phyloP scores from a whole-genome alignment of 1,140 invertebrate genomes.

The Drosophila nikananu region DNA sequence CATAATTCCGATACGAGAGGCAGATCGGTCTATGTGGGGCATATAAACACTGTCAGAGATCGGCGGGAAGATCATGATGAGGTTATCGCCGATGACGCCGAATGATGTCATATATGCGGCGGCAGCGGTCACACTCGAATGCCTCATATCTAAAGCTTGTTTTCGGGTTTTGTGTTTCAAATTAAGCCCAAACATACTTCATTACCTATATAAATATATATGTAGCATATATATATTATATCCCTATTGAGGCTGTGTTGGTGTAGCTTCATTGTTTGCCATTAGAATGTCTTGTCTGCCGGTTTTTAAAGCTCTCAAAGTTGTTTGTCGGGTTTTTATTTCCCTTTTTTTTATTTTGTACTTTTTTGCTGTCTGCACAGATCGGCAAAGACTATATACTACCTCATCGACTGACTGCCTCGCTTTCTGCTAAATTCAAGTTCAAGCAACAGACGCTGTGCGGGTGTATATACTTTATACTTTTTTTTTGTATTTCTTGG shows the following conservation, averaged over 20 bases:
- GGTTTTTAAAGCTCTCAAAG: conserved; percentile 61
- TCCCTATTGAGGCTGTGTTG: conserved; percentile 34
- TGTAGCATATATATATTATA: conserved; percentile 16
- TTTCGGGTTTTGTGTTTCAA: conserved; percentile 71
- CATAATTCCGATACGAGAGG: conserved; percentile 34
- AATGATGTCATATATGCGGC: conserved; percentile 78
- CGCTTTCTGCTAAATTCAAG: conserved; percentile 68
- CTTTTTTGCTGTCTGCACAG: conserved; percentile 22
- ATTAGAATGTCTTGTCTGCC: conserved; percentile 72
- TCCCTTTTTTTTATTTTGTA: conserved; percentile 9
- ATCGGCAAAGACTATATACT: conserved; percentile 10
- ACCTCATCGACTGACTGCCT: conserved; percentile 15
- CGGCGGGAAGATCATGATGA: conserved; percentile 45
- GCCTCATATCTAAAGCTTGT: conserved; percentile 62
- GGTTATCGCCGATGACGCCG: conserved; percentile 62
- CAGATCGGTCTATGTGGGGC: conserved; percentile 17
- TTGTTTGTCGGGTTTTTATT: conserved; percentile 73
- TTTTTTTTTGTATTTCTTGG: conserved; percentile 4
- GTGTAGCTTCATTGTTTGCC: conserved; percentile 65
- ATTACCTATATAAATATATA: conserved; percentile 32
- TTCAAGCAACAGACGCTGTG: conserved; percentile 53
- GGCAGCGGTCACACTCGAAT: conserved; percentile 67
- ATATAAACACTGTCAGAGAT: conserved; percentile 37
- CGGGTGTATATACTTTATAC: conserved; percentile 33
- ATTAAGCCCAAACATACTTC: conserved; percentile 40